Evolutionary conservation across 2,797 vertebrate genomes (phyloP).

Genomic region (Cichlasoma orientale): DNA sequence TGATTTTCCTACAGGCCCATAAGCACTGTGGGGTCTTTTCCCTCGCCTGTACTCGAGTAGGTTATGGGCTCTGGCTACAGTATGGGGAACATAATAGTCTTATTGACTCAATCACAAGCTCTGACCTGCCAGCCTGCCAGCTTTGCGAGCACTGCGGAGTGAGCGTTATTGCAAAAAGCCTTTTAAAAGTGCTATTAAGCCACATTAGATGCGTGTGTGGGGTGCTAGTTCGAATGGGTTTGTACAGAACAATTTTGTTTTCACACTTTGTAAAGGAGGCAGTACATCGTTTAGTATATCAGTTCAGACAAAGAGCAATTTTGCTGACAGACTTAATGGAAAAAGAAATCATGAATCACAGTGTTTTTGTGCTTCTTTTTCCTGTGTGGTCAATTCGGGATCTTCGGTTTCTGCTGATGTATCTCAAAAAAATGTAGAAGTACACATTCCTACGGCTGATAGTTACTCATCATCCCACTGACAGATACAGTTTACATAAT

Average conservation of each 20-base stretch:
- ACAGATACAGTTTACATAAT: background rate
- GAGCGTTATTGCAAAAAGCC: slow-evolving; percentile 74
- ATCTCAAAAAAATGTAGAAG: slow-evolving; percentile 26
- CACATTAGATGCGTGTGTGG: slow-evolving; percentile 50
- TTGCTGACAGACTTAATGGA: slow-evolving; percentile 47
- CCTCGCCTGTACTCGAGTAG: slow-evolving; percentile 38
- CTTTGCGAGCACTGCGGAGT: slow-evolving; percentile 69
- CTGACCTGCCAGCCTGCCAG: slow-evolving; percentile 58
- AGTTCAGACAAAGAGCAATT: slow-evolving; percentile 44
- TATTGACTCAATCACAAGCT: slow-evolving; percentile 70
- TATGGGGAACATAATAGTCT: slow-evolving; percentile 69
- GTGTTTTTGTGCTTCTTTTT: slow-evolving; percentile 11
- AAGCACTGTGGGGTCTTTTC: slow-evolving; percentile 47
- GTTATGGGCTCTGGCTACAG: slow-evolving; percentile 67
- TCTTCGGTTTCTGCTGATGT: slow-evolving; percentile 36
- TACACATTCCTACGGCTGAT: background rate
- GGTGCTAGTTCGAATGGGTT: background rate
- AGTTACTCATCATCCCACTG: too few species aligned
- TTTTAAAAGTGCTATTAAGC: slow-evolving; percentile 74
- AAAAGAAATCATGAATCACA: slow-evolving; percentile 51
- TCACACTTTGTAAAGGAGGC: slow-evolving; percentile 55
- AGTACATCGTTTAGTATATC: slow-evolving; percentile 25
- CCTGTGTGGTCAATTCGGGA: slow-evolving; percentile 9
- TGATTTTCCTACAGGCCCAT: slow-evolving; percentile 39
- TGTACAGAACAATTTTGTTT: slow-evolving; percentile 55